Evolutionary conservation across 2,113 vertebrate species (phyloP), one percentile per base, ranked within the genome.

Genomic region (Petrocephalus zakoni): DNA sequence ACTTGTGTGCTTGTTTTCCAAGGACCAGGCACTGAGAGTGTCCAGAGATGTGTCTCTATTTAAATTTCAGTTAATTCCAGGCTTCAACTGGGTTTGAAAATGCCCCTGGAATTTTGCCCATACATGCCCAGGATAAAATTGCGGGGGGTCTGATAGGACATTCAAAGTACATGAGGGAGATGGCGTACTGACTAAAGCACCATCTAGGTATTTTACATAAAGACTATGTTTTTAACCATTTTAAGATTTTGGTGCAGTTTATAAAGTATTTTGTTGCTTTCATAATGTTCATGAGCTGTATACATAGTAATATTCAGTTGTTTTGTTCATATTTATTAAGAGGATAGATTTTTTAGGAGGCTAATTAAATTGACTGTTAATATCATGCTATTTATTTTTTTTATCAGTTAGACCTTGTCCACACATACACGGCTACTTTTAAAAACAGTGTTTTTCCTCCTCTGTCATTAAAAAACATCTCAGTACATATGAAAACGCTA

Each of bases 1-100:
- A 29, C 55, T 88, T 51, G 37, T 75, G 25, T 51, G 42, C 81
- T 68, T 68, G 81, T 13, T 85, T 88, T 64, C 78, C 55, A n/a
- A 49, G 58, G 88, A 42, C 42, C 55, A 3, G 72, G 22, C 52
- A 13, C 72, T 53, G 49, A 58, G 78, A 4, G 13, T 29, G 22
- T 42, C 86, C 15, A 9, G n/a, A 64, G 87, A 34, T 22, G 22
- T 7, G n/a, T 52, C 13, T 68, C 56, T 53, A 3, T 53, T 87
- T 87, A 17, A 1, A 55, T 22, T 17, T 21, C 84, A 25, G 49
- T 85, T 29, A 85, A 53, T 49, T 84, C 82, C 19, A 47, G 15
- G 47, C 9, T n/a, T 29, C n/a, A 5, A 68, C 61, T n/a, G 25
- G 61, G 61, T 1, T 68, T 68, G 11, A 29, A n/a, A 61, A n/a